Base-by-base conservation (phyloP, 2,113 vertebrate species). In the Pluvialis apricaria region DNA sequence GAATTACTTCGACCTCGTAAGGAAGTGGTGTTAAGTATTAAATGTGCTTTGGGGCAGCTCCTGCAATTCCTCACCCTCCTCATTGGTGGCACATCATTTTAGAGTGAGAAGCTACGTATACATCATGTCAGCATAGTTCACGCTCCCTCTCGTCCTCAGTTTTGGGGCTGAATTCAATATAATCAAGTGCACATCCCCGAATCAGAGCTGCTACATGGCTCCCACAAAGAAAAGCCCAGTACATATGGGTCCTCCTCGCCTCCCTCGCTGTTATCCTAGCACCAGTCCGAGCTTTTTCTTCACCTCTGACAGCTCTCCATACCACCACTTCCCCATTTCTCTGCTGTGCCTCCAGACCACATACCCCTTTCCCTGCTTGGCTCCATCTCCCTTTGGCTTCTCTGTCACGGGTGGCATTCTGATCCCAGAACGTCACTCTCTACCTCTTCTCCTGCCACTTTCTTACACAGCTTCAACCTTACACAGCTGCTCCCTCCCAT, bases 31-130 rank as follows among this genome's bases (percentile, higher is more conserved):
- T 89, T 81, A 83, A 81, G 71, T 58, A 77, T 93, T 86, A 77
- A 93, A 90, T 65, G 64, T 89, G 55, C 81, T 96, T 90, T 88
- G 64, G 73, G 86, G 85, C 71, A 69, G 31, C 65, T 88, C 34
- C 66, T 92, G 86, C 44, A 52, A 42, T 85, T 80, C 42, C 52
- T 94, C 64, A 45, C 40, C 65, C 42, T 92, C 76, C 28, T 94
- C 45, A 32, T 47, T 72, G 71, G 55, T 51, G 64, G 62, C 57
- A 19, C 51, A 42, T 47, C 65, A 77, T 92, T 94, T 64, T 60
- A 16, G n/a, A 87, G 36, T 17, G 47, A 75, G 90, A 83, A 88
- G 44, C 13, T 80, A 4, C 51, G 4, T 57, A 18, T 51, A 32
- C 47, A 18, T 69, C 45, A n/a, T 17, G 36, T 34, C 21, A 7